Conservation (phyloP, 2,797 vertebrate genomes). For the Squalus acanthias region DNA sequence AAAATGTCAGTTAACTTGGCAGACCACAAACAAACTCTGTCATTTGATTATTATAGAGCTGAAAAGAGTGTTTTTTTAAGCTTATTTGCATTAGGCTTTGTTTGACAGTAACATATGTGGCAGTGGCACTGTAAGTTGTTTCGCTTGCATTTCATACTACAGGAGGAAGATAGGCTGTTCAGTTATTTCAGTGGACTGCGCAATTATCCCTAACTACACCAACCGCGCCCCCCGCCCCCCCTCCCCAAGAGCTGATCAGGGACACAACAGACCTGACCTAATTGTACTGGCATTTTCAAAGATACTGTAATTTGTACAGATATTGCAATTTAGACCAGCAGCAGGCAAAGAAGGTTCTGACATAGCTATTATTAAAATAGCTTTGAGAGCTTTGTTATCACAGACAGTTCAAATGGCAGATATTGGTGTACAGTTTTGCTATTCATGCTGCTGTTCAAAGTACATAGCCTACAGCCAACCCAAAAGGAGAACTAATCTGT, state of each 20-base stretch:
- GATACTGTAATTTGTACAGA: slow-evolving; percentile 87
- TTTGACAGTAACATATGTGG: slow-evolving; percentile 74
- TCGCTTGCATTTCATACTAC: slow-evolving; percentile 65
- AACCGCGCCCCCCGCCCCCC: slow-evolving; percentile 37
- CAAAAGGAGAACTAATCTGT: slow-evolving; percentile 30
- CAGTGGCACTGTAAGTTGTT: slow-evolving; percentile 63
- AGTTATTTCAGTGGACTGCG: slow-evolving; percentile 70
- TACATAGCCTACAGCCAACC: slow-evolving; percentile 22
- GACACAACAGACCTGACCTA: slow-evolving; percentile 74
- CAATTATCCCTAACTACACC: slow-evolving; percentile 66
- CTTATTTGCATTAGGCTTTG: slow-evolving; percentile 79
- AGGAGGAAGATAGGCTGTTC: slow-evolving; percentile 60
- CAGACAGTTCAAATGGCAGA: slow-evolving; percentile 75
- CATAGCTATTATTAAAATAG: slow-evolving; percentile 93
- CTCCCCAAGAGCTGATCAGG: slow-evolving; percentile 57
- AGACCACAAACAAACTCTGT: slow-evolving; percentile 76
- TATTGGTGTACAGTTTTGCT: slow-evolving; percentile 62
- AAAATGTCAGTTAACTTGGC: slow-evolving; percentile 39
- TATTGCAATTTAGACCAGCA: slow-evolving; percentile 87
- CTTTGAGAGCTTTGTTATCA: slow-evolving; percentile 85
- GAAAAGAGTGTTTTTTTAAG: slow-evolving; percentile 72
- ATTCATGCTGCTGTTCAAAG: slow-evolving; percentile 34
- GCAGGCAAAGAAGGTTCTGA: slow-evolving; percentile 84
- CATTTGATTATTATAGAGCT: slow-evolving; percentile 75
- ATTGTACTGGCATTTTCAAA: slow-evolving; percentile 80